Conservation (phyloP, 2,113 vertebrate genomes). For the Prolemur simus region DNA sequence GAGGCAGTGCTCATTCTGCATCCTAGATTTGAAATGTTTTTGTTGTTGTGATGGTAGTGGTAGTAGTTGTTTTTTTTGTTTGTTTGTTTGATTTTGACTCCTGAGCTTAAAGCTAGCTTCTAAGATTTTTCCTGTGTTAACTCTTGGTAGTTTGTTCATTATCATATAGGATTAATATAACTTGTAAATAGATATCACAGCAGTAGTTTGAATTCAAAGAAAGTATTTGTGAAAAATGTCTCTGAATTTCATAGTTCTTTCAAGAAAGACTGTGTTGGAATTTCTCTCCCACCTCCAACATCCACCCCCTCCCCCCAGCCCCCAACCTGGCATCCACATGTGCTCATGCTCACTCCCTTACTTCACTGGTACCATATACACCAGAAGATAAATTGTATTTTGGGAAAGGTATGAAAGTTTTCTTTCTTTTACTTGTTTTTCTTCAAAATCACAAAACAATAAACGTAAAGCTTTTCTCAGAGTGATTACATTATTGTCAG, state of each 20-base stretch:
- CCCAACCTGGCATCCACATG: neutral
- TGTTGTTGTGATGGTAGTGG: neutral
- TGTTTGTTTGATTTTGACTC: neutral
- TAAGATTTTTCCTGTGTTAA: neutral
- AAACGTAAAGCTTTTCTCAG: neutral
- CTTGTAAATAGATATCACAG: neutral
- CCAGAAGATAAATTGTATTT: neutral
- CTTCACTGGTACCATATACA: neutral
- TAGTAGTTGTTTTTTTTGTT: neutral
- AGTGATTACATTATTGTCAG: neutral
- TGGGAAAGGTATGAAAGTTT: neutral
- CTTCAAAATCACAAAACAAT: neutral
- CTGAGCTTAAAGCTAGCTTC: neutral
- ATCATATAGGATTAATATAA: neutral
- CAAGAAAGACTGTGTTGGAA: neutral
- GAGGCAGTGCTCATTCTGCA: neutral
- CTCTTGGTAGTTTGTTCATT: neutral
- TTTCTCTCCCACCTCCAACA: no score
- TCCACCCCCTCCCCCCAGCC: rapidly evolving
- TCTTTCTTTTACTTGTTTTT: neutral
- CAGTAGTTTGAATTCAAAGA: neutral
- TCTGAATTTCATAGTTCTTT: neutral
- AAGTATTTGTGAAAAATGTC: neutral
- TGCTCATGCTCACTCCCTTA: neutral
- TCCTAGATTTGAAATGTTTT: neutral